phyloP scores from a whole-genome alignment of 2,797 vertebrate genomes.

The Carduelis carduelis region DNA sequence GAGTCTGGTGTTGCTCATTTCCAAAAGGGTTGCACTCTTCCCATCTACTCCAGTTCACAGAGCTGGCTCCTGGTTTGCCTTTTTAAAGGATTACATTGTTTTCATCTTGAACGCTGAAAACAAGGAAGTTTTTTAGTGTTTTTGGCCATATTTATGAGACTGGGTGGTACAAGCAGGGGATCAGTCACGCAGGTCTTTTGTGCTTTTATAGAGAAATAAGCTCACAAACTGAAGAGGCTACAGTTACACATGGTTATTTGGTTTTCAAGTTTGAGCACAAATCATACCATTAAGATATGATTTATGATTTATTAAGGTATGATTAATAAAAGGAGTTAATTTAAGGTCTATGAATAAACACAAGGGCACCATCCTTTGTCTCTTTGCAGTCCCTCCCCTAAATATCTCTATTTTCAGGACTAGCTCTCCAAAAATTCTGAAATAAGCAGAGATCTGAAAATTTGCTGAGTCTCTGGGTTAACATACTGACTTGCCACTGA shows the following conservation, averaged over 20 bases:
- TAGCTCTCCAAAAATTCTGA: background rate
- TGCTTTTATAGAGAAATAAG: background rate
- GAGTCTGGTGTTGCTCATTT: background rate
- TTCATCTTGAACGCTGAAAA: background rate
- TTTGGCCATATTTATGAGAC: background rate
- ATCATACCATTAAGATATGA: background rate
- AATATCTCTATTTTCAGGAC: background rate
- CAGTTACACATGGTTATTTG: background rate
- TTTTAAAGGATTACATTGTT: background rate
- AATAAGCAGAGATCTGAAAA: background rate
- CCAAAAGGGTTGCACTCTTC: background rate
- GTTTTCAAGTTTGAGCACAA: background rate
- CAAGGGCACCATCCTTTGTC: background rate
- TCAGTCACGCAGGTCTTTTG: background rate
- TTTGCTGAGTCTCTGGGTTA: background rate
- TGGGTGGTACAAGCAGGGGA: background rate
- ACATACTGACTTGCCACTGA: background rate
- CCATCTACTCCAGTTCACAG: background rate
- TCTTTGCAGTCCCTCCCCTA: background rate
- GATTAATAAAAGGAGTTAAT: background rate
- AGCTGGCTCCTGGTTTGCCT: background rate
- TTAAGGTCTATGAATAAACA: background rate
- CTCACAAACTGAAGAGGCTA: background rate
- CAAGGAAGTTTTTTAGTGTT: background rate
- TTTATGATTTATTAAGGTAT: no score